A percentile compares a stretch with the other conserved stretches of the same genome.
phyloP scores from a whole-genome alignment of 2,888 invertebrate species.

The Notocelia uddmanniana region DNA sequence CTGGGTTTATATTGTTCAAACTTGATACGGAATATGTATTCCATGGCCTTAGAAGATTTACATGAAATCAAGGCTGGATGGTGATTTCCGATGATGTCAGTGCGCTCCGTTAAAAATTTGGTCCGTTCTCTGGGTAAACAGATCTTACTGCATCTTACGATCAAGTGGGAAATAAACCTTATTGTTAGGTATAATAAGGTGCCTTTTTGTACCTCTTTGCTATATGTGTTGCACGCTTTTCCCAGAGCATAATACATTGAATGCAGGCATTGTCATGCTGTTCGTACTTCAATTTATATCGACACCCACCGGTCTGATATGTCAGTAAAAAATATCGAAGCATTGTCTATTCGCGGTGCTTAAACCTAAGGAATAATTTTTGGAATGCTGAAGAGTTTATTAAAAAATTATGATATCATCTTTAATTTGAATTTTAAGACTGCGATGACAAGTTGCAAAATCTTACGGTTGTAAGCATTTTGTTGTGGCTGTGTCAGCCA shows the following conservation, averaged over 20 bases:
- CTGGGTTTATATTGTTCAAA: background rate
- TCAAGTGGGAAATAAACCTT: background rate
- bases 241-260: background rate
- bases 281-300: slow-evolving; percentile 48
- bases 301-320: slow-evolving; percentile 46
- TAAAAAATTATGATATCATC: background rate
- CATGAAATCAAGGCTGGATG: slow-evolving; percentile 40
- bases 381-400: slow-evolving; percentile 1
- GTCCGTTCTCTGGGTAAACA: background rate
- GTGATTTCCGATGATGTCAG: slow-evolving; percentile 54
- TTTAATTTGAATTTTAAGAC: slow-evolving; percentile 2
- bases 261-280: slow-evolving; percentile 50
- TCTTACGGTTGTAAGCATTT: too few species aligned
- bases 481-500: too few species aligned
- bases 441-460: background rate
- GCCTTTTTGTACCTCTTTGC: background rate
- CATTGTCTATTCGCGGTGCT: slow-evolving; percentile 25
- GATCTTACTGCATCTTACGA: background rate
- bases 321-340: slow-evolving; percentile 32
- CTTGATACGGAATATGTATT: slow-evolving; percentile 32
- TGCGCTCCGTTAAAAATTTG: slow-evolving; percentile 37
- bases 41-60: slow-evolving; percentile 40
- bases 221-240: background rate
- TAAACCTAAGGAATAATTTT: slow-evolving; percentile 13
- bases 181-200: background rate